phyloP scores from a whole-genome alignment of 1,140 invertebrate species.

The Caenorhabditis brenneri region DNA sequence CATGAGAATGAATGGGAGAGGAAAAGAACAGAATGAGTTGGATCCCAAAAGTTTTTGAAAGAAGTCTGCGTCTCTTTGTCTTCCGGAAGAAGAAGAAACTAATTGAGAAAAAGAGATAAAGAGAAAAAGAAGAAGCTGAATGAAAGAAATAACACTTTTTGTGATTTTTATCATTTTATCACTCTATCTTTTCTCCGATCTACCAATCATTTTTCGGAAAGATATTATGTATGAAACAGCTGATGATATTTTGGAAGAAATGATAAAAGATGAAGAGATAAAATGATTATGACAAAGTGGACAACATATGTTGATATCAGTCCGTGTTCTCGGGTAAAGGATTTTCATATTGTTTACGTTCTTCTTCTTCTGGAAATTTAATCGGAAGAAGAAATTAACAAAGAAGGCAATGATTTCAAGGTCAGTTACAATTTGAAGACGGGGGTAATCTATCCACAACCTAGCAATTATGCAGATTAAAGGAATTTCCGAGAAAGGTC shows the following conservation, averaged over 20 bases:
- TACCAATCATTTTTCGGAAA: slow-evolving; percentile 27
- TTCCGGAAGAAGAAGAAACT: neutral
- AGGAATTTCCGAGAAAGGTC: neutral
- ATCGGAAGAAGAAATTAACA: neutral
- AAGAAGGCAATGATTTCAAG: neutral
- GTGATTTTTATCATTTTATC: neutral
- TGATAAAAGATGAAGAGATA: neutral
- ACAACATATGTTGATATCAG: neutral
- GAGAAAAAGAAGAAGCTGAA: neutral
- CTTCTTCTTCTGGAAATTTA: neutral
- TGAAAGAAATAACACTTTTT: neutral
- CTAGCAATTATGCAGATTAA: slow-evolving; percentile 21
- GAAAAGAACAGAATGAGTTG: neutral
- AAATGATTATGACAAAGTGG: slow-evolving; percentile 32
- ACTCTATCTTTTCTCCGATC: neutral
- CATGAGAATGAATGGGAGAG: neutral
- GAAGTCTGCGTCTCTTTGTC: neutral
- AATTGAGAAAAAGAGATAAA: slow-evolving; percentile 15
- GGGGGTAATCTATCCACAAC: neutral
- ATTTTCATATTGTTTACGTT: slow-evolving; percentile 31
- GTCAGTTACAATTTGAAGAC: neutral
- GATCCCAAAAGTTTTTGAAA: neutral
- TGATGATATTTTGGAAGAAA: neutral
- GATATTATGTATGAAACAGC: slow-evolving; percentile 26
- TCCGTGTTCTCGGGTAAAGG: neutral